Evolutionary conservation across 2,113 vertebrate genomes (phyloP).

Genomic region (Gnathonemus longibarbis): DNA sequence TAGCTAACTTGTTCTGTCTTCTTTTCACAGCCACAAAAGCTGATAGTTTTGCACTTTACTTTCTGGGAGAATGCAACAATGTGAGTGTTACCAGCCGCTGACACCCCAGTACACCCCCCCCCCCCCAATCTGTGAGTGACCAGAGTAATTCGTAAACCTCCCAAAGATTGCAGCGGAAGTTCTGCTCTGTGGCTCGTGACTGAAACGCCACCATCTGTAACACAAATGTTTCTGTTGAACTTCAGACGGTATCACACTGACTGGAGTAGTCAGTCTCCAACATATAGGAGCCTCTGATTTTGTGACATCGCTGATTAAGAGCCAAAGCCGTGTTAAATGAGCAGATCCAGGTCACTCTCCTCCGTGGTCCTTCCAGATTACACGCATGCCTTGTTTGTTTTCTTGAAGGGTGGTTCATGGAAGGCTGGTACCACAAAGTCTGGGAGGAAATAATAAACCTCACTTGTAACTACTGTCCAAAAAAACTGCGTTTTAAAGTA

Average conservation of each 20-base stretch:
- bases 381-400: not conserved
- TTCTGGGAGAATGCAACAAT: constrained; percentile 99
- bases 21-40: constrained; percentile 89
- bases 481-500: not conserved
- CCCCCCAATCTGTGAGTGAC: not conserved
- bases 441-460: constrained; percentile 2
- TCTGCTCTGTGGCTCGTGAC: not conserved
- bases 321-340: not conserved
- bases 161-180: not conserved
- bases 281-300: not conserved
- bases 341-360: not conserved
- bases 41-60: constrained; percentile 98
- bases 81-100: constrained; percentile 66
- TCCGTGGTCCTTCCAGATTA: not conserved
- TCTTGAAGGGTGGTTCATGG: not conserved
- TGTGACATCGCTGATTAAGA: not conserved
- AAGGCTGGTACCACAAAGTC: constrained; percentile 12
- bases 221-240: not conserved
- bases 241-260: not conserved
- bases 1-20: not conserved
- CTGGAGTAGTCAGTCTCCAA: not conserved
- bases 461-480: constrained; percentile 11
- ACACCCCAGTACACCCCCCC: not conserved
- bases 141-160: not conserved
- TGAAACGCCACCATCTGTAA: not conserved